Base-by-base conservation (phyloP, 2,888 invertebrate species). In the Cephus runcator region DNA sequence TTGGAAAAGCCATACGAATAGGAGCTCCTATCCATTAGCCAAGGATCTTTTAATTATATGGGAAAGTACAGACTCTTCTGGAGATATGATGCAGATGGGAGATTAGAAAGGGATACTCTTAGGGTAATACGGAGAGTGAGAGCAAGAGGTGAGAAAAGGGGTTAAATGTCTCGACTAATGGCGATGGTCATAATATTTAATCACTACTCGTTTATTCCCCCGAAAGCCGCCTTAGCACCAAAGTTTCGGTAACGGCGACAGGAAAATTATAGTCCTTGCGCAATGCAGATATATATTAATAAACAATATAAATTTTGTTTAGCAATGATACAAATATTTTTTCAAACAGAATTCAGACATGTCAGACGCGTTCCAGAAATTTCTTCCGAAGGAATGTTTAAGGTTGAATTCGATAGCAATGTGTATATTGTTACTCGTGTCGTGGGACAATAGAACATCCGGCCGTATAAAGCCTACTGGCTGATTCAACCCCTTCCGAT, bases 171-270 rank as follows among this genome's bases (percentile, higher is more conserved):
- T 86, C 83, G 83, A 86, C 88, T 87, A 85, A 78, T 75, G 75
- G 68, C 88, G 88, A 88, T 87, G 90, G 90, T 91, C 91, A 91
- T 91, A 91, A 91, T 91, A 91, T 91, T 91, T 91, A 90, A 91
- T 91, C 90, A 89, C 90, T 86, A 88, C 87, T 87, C 90, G 88
- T 90, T 90, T 86, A 87, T 87, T 88, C 84, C 84, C 86, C 79
- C 77, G 80, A 86, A 86, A 80, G 84, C 81, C 82, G 81, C 79
- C 79, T 76, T 81, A 79, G 74, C 76, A 9, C 56, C 56, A 2
- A 56, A 56, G 23, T 56, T 56, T 56, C 56, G 56, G 56, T 56
- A 56, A 2, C 23, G 23, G 15, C 75, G 79, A 56, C 81, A 73
- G 88, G 34, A 83, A 88, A 90, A 87, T 79, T 87, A 89, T 91